These are phyloP conservation scores for Lichenostomus cassidix DNA, from an alignment of 2,113 vertebrate species.

Conservation along the genomic window DNA sequence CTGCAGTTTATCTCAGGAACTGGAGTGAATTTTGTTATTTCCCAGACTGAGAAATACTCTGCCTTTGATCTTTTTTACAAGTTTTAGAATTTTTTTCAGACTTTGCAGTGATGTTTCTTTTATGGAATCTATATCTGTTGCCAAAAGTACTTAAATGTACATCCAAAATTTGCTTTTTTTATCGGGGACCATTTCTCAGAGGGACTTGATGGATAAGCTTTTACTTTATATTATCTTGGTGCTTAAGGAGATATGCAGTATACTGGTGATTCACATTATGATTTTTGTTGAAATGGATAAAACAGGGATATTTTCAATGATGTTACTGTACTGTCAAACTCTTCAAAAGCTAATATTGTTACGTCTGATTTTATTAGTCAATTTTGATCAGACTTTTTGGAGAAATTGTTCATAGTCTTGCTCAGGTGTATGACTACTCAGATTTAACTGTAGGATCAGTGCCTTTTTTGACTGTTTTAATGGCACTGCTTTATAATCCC, in stretches of 20 bases:
- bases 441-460: neutral
- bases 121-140: neutral
- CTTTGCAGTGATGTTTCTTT: conserved; percentile 29
- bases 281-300: conserved; percentile 9
- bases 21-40: neutral
- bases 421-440: neutral
- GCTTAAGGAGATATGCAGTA: neutral
- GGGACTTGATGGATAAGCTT: neutral
- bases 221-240: neutral
- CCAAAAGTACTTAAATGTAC: neutral
- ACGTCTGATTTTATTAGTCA: neutral
- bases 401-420: neutral
- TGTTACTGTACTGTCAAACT: neutral
- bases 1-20: conserved; percentile 12
- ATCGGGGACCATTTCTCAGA: conserved; percentile 39
- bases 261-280: neutral
- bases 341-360: neutral
- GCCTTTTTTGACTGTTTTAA: neutral
- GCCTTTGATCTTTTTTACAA: neutral
- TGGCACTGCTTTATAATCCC: neutral
- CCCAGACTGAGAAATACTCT: neutral
- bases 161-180: neutral
- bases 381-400: neutral
- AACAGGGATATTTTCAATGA: neutral
- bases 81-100: neutral